phyloP scores from a whole-genome alignment of 2,888 invertebrate species.

The Invenusta paracnida region DNA sequence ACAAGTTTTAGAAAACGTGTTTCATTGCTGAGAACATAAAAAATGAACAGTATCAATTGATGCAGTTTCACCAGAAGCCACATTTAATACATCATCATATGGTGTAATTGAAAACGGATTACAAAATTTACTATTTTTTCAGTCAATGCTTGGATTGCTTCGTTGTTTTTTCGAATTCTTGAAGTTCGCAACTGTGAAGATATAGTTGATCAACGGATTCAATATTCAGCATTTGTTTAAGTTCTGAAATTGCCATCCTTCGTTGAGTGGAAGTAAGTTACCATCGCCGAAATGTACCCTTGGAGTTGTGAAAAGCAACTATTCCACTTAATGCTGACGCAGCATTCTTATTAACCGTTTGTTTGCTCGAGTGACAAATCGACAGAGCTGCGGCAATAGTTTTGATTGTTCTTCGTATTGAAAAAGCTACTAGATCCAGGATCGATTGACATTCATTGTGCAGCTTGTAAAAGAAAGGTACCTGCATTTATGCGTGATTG shows the following conservation, averaged over 20 bases:
- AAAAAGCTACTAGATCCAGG: conserved; percentile 41
- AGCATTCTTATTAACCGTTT: conserved; percentile 42
- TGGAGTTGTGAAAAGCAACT: conserved; percentile 36
- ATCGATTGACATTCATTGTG: conserved; percentile 4
- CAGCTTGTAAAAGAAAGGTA: conserved; percentile 39
- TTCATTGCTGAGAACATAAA: not conserved
- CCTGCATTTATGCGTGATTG: conserved; percentile 41
- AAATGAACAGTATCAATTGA: not conserved
- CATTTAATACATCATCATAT: conserved; percentile 16
- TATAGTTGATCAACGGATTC: conserved; percentile 7
- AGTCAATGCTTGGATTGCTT: conserved; percentile 1
- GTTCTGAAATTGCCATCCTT: conserved; percentile 40
- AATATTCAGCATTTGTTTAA: conserved; percentile 30
- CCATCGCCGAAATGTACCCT: conserved; percentile 39
- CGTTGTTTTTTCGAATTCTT: conserved; percentile 18
- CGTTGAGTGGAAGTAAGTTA: conserved; percentile 40
- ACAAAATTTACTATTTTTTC: conserved; percentile 9
- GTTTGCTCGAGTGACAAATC: conserved; percentile 45
- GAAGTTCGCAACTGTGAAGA: conserved; percentile 10
- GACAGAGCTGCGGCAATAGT: conserved; percentile 36
- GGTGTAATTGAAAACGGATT: conserved; percentile 26
- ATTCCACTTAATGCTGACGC: conserved; percentile 43
- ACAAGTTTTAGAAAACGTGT: conserved; percentile 17
- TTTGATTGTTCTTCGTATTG: conserved; percentile 41
- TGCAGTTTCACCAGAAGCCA: conserved; percentile 20